phyloP scores from a whole-genome alignment of 2,113 vertebrate genomes.

The Morone saxatilis region DNA sequence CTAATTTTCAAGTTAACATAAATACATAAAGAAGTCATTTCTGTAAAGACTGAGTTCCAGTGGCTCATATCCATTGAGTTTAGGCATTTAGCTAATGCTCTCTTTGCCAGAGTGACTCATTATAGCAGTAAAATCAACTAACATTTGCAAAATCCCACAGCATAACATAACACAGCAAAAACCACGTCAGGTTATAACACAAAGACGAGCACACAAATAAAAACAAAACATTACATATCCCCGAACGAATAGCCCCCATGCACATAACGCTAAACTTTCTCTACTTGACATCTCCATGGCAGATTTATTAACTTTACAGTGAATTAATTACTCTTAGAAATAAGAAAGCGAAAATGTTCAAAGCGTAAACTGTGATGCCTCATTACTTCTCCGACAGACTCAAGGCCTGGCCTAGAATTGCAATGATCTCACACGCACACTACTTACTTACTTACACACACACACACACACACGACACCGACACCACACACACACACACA shows the following conservation, averaged over 20 bases:
- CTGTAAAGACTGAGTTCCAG: background rate
- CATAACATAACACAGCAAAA: background rate
- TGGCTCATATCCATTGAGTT: background rate
- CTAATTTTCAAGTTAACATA: background rate
- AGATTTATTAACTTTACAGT: constrained; percentile 45
- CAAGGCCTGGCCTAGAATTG: constrained; percentile 50
- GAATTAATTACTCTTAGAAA: constrained; percentile 49
- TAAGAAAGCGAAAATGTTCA: constrained; percentile 31
- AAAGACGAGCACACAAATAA: background rate
- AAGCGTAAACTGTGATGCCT: constrained; percentile 51
- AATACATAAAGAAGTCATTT: too few species aligned
- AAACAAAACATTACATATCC: background rate
- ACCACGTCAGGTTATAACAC: background rate
- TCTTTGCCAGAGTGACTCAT: constrained; percentile 2
- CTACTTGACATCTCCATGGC: constrained; percentile 1
- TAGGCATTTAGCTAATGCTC: background rate
- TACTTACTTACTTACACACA: background rate
- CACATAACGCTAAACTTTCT: background rate
- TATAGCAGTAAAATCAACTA: background rate
- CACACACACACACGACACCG: background rate
- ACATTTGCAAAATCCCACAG: background rate
- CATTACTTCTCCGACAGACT: constrained; percentile 59
- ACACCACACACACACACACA: background rate
- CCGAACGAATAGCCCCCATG: background rate
- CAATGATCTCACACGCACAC: constrained; percentile 31